Conservation (phyloP, 2,113 vertebrate species). For the Pelodiscus sinensis region DNA sequence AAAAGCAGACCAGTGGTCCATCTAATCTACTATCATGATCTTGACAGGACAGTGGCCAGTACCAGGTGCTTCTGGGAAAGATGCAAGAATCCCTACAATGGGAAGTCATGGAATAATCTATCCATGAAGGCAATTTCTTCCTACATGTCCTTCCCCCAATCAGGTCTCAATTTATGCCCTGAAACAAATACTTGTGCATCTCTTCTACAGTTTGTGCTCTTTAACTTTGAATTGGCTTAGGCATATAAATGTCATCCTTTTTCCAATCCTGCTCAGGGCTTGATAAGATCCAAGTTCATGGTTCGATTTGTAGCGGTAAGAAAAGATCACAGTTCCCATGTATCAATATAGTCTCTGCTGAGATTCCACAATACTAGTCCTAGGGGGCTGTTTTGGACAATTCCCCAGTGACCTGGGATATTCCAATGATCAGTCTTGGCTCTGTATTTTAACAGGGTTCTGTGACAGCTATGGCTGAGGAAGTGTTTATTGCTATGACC, state of each 20-base stretch:
- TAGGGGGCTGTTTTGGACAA: not conserved
- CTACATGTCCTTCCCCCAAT: not conserved
- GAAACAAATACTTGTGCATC: not conserved
- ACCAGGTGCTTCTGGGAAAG: not conserved
- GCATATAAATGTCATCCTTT: not conserved
- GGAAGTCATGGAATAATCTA: not conserved
- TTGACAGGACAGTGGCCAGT: not conserved
- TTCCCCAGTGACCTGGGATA: not conserved
- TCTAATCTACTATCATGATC: not conserved
- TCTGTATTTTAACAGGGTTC: not conserved
- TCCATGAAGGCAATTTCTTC: not conserved
- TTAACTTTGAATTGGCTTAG: not conserved
- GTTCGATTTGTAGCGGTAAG: not conserved
- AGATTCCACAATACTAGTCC: not conserved
- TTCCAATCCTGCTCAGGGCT: not conserved
- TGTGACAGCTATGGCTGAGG: not conserved
- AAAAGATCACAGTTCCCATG: not conserved
- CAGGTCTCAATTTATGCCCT: not conserved
- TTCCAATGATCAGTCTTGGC: not conserved
- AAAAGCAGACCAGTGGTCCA: not conserved
- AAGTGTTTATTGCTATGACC: not conserved
- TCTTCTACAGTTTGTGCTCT: not conserved
- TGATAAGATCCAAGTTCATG: rapidly evolving
- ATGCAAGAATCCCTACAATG: not conserved
- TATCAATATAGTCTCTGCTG: not conserved